These are phyloP conservation scores for Aulostomus chinensis DNA, from an alignment of 2,797 vertebrate species.

Conservation along the genomic window DNA sequence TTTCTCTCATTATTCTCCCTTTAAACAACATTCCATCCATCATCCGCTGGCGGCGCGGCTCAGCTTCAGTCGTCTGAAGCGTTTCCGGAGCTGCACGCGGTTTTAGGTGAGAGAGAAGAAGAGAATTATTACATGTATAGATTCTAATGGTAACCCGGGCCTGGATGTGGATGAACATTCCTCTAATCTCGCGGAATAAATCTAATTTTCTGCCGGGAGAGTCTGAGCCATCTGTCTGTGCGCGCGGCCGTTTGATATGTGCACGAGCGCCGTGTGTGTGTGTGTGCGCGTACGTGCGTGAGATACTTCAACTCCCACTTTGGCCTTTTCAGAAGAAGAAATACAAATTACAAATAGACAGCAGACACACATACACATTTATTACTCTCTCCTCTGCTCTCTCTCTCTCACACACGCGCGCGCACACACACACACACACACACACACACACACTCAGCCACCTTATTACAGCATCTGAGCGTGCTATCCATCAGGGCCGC, in stretches of 20 bases:
- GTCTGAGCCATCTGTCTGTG: constrained; percentile 24
- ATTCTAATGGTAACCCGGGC: no score
- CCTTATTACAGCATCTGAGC: constrained; percentile 47
- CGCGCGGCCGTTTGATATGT: constrained; percentile 4
- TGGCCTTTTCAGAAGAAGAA: constrained; percentile 22
- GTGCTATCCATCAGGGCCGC: constrained; percentile 60
- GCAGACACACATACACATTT: constrained; percentile 15
- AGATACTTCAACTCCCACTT: background rate
- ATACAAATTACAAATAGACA: constrained; percentile 28
- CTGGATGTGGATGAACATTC: no score
- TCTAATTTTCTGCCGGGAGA: background rate
- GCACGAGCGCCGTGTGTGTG: constrained; percentile 1
- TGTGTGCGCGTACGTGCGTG: background rate
- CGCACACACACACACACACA: constrained; percentile 6
- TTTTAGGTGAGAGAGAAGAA: no score
- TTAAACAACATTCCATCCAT: no score
- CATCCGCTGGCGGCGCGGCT: no score
- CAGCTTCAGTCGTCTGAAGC: no score
- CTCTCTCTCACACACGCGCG: background rate
- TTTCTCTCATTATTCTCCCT: no score
- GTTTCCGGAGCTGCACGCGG: no score
- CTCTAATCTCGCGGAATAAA: no score
- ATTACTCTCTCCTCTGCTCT: background rate
- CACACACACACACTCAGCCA: constrained; percentile 11
- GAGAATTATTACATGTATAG: no score